Evolutionary conservation across 2,888 invertebrate genomes (phyloP).

Genomic region (Drosophila meridiana): DNA sequence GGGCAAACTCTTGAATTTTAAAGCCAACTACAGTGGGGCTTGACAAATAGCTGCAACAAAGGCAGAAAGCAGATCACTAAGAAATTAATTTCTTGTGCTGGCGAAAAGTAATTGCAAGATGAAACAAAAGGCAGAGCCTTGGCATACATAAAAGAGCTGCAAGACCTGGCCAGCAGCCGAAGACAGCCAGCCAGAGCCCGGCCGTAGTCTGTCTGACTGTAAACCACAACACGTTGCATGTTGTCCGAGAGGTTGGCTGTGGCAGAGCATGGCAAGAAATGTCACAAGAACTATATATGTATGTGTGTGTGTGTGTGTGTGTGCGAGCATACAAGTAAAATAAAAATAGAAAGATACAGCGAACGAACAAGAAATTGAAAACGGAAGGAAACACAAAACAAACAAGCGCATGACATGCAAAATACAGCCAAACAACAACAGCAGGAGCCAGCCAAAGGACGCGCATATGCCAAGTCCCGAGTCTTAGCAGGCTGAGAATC

Average conservation of each 20-base stretch:
- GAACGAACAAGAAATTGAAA: conserved; percentile 70
- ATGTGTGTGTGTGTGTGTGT: not conserved
- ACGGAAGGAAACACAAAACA: conserved; percentile 75
- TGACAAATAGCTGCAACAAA: conserved; percentile 42
- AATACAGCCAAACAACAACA: conserved; percentile 58
- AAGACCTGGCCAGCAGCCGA: conserved; percentile 18
- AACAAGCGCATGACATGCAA: conserved; percentile 78
- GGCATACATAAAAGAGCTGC: conserved; percentile 42
- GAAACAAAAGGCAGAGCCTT: conserved; percentile 51
- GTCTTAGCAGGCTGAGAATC: conserved; percentile 22
- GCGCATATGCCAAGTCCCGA: conserved; percentile 27
- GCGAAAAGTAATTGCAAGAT: conserved; percentile 46
- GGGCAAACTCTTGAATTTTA: conserved; percentile 23
- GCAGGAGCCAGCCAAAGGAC: conserved; percentile 14
- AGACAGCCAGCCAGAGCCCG: conserved; percentile 5
- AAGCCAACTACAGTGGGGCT: conserved; percentile 22
- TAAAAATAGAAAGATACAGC: conserved; percentile 26
- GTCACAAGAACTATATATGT: conserved; percentile 55
- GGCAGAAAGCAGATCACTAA: conserved; percentile 26
- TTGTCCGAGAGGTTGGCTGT: not conserved
- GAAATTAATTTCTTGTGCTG: conserved; percentile 55
- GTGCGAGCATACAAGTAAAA: conserved; percentile 47
- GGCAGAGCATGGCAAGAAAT: conserved; percentile 34
- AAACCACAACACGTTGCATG: conserved; percentile 9
- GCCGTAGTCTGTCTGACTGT: not conserved